phyloP scores from a whole-genome alignment of 2,113 vertebrate genomes.

The Calyptommatus sinebrachiatus region DNA sequence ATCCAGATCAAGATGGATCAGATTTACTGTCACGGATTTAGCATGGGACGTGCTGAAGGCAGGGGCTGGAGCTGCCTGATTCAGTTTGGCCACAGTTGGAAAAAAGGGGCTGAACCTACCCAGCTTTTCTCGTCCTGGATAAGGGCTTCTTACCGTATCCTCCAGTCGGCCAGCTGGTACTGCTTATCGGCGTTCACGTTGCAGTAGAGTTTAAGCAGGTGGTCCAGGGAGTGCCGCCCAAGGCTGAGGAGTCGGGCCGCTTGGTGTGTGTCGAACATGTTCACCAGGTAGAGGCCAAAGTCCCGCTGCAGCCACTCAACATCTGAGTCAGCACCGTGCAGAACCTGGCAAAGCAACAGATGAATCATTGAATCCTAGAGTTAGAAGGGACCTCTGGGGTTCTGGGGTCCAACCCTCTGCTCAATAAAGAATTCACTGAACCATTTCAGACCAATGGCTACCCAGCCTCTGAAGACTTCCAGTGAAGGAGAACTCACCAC shows the following conservation, averaged over 20 bases:
- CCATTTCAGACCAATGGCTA: no score
- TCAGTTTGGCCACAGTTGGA: no score
- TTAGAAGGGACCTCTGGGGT: no score
- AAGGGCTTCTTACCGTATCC: conserved; percentile 79
- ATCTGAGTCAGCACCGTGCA: conserved; percentile 94
- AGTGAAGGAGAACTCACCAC: no score
- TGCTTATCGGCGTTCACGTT: conserved; percentile 85
- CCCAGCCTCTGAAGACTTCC: no score
- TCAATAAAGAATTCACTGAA: no score
- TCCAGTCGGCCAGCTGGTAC: conserved; percentile 96
- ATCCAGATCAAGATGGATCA: no score
- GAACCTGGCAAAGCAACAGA: conserved; percentile 72
- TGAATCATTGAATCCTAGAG: no score
- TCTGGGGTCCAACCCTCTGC: no score
- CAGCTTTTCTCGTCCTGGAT: background rate
- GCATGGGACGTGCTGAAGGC: no score
- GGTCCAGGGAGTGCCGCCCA: conserved; percentile 88
- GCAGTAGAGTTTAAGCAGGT: conserved; percentile 88
- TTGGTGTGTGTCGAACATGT: conserved; percentile 95
- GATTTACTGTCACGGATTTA: no score
- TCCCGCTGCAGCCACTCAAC: conserved; percentile 97
- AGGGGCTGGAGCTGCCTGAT: no score
- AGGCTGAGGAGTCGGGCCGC: conserved; percentile 88
- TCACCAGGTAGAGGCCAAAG: conserved; percentile 92
- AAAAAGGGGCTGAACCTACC: background rate